Conservation (phyloP, 2,888 invertebrate genomes). For the Aproaerema taeniolella region DNA sequence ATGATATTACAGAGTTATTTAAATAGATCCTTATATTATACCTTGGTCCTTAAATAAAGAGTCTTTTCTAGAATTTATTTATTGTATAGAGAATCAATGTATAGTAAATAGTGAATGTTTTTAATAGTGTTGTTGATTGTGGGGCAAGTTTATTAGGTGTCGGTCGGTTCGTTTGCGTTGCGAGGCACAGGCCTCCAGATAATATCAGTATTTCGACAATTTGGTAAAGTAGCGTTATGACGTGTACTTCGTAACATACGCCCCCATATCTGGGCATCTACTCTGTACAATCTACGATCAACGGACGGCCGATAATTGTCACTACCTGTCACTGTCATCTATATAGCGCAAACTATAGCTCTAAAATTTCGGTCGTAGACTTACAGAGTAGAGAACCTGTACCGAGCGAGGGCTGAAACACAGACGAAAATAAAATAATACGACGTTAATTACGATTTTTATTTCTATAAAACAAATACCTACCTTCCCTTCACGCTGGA, state of each 20-base stretch:
- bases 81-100: constrained; percentile 14
- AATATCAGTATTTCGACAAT: constrained; percentile 75
- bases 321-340: too few species aligned
- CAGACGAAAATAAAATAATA: constrained; percentile 73
- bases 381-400: too few species aligned
- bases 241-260: constrained; percentile 64
- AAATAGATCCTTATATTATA: constrained; percentile 8
- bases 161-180: constrained; percentile 33
- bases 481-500: too few species aligned
- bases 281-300: too few species aligned
- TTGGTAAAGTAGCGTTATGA: constrained; percentile 71
- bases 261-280: too few species aligned
- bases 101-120: constrained; percentile 18
- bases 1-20: constrained; percentile 11
- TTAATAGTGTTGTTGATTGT: constrained; percentile 29
- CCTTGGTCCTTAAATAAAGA: constrained; percentile 8
- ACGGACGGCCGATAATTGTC: too few species aligned
- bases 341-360: too few species aligned
- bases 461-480: too few species aligned
- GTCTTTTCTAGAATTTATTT: constrained; percentile 12
- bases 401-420: constrained; percentile 60
- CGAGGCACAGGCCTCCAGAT: constrained; percentile 57
- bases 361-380: too few species aligned
- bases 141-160: constrained; percentile 26
- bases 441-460: constrained; percentile 59